phyloP scores from a whole-genome alignment of 2,888 invertebrate species.

The Tenthredo amoena region DNA sequence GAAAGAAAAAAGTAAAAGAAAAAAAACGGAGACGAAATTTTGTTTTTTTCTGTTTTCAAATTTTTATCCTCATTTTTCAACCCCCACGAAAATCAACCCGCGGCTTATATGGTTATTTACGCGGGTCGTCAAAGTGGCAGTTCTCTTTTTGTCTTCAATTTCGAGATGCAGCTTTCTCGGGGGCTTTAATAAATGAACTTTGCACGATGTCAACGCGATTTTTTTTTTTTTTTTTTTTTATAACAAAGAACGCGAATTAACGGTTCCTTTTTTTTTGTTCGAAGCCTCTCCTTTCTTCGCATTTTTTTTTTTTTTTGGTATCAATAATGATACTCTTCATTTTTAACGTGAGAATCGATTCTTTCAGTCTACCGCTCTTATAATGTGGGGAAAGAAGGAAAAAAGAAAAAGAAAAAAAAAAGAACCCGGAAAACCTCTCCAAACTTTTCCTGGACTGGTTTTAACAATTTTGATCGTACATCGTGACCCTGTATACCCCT shows the following conservation, averaged over 20 bases:
- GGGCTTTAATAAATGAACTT: neutral
- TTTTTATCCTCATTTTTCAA: neutral
- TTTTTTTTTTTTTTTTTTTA: neutral
- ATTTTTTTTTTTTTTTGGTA: neutral
- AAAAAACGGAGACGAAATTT: neutral
- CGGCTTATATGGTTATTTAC: neutral
- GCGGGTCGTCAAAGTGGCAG: neutral
- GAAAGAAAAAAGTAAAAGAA: neutral
- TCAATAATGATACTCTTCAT: neutral
- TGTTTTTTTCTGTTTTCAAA: neutral
- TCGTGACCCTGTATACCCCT: neutral
- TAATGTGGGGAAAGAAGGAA: neutral
- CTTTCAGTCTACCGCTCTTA: neutral
- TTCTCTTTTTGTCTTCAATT: neutral
- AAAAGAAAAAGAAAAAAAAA: neutral
- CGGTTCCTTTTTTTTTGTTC: neutral
- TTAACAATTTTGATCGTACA: slow-evolving; percentile 17
- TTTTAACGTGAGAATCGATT: neutral
- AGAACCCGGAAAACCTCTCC: neutral
- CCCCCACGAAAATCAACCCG: neutral
- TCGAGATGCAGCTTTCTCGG: neutral
- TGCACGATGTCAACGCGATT: neutral
- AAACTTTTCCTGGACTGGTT: neutral
- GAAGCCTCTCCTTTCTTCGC: neutral
- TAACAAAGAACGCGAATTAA: neutral